Conservation (phyloP, 2,113 vertebrate species). For the Pteruthius melanotis region DNA sequence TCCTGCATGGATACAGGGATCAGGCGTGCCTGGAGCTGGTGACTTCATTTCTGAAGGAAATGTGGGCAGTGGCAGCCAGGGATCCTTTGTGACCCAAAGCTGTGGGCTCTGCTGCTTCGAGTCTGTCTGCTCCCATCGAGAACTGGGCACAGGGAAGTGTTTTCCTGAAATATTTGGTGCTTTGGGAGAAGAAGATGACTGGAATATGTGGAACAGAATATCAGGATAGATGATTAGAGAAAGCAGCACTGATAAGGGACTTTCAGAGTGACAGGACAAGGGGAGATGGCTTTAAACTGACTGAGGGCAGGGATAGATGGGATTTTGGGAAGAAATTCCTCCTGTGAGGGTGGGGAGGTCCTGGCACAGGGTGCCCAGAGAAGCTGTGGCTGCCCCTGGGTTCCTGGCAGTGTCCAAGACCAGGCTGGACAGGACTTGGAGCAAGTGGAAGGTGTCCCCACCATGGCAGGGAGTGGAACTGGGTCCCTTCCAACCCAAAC, state of each 20-base stretch:
- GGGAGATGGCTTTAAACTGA: background rate
- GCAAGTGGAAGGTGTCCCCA: background rate
- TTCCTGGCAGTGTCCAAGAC: background rate
- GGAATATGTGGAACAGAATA: background rate
- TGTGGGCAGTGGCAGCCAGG: background rate
- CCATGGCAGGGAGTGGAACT: background rate
- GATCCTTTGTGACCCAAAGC: fast-evolving
- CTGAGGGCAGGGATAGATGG: background rate
- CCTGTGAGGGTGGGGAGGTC: background rate
- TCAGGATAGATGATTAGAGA: fast-evolving
- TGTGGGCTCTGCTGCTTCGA: background rate
- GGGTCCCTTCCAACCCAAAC: background rate
- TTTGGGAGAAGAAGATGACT: background rate
- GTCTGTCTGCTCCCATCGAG: background rate
- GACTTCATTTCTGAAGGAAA: background rate
- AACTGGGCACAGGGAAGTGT: fast-evolving
- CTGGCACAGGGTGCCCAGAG: background rate
- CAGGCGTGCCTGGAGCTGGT: background rate
- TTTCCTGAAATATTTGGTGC: background rate
- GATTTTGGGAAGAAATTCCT: background rate
- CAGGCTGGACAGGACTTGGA: fast-evolving
- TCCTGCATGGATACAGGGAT: background rate
- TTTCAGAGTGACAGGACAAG: background rate
- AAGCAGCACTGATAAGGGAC: background rate
- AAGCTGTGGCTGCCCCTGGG: background rate